Base-by-base conservation (phyloP, 2,113 vertebrate species). In the Dinomys branickii region DNA sequence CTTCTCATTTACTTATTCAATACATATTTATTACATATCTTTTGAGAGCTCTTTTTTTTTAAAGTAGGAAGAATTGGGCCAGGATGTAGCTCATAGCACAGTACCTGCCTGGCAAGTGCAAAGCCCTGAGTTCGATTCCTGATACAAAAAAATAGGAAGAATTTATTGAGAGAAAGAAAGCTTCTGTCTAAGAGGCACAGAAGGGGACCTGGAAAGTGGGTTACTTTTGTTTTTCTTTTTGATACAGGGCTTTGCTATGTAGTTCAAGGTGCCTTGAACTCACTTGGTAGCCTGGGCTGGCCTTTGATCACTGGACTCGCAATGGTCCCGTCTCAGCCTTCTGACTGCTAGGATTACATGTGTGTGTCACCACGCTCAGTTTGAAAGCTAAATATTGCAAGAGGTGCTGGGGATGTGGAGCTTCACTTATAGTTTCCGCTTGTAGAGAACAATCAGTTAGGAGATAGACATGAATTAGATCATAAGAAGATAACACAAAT, bases 1-100 rank as follows among this genome's bases (percentile, higher is more conserved):
- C 16, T 14, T 77, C 22, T 90, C 61, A 63, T 69, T 90, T 96
- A 77, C 94, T 92, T 56, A 94, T 30, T 90, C 33, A n/a, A 63
- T 38, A 54, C 28, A 75, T 84, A 77, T 85, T 96, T 85, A 89
- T 91, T 67, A 35, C 41, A 54, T 80, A 82, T 84, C 3, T 63
- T 71, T 93, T 88, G 59, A 10, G 38, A 75, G n/a, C 33, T 5
- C 5, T 75, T 26, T 24, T 75, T 69, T 63, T 67, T 26, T n/a
- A n/a, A 61, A 61, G 59, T 26, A 61, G 59, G 22, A 61, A 61
- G 17, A 58, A 58, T 58, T 58, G 19, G 56, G 56, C 56, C 20
- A 6, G 56, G 56, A 58, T 59, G 59, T 61, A 61, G 59, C 24
- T 61, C 59, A 61, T 61, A 24, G 59, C 59, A 61, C 59, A 61